Evolutionary conservation across 2,888 invertebrate genomes (phyloP), one percentile per base, ranked within the genome.

Genomic region (Hydropsyche betteni): DNA sequence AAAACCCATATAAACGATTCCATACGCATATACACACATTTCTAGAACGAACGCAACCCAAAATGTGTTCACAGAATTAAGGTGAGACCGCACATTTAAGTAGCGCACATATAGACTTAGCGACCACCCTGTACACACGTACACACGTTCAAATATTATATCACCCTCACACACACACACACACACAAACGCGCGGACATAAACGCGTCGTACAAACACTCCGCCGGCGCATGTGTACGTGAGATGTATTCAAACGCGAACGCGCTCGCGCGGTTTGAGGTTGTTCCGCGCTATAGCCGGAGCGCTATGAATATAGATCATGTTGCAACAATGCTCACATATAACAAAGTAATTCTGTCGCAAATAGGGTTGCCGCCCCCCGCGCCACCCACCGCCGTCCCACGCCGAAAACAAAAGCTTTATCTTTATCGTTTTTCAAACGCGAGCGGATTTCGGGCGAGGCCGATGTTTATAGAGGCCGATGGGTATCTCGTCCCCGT

Each of bases 311-410:
- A 64, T 64, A 64, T 64, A 64, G 64, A 64, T 64, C 64, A 64
- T 64, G 64, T 64, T 64, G 64, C 64, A 64, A 64, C 64, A 64
- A 64, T 64, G 64, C 64, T 64, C 64, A 64, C 64, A 64, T 64
- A 36, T 64, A 64, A 64, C 64, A 64, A 64, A 64, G 64, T 64
- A 64, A 64, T 64, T 64, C 64, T 64, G 64, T 64, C 64, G 64
- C 64, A 64, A 64, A 64, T 64, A 36, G 64, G 64, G 10, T 64
- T 36, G 64, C 64, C 36, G 5, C 10, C 7, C 36, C 36, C 36
- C 36, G 36, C 64, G 6, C 12, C n/a, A 14, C 55, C 14, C 12
- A 7, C 64, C 64, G 34, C 64, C 12, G 34, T 36, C 12, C n/a
- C 34, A 33, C 33, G 8, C 12, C 33, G 14, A 36, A 64, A 64